Evolutionary conservation across 2,888 invertebrate genomes (phyloP), one percentile per base, ranked within the genome.

Genomic region (Neoaliturus tenellus): DNA sequence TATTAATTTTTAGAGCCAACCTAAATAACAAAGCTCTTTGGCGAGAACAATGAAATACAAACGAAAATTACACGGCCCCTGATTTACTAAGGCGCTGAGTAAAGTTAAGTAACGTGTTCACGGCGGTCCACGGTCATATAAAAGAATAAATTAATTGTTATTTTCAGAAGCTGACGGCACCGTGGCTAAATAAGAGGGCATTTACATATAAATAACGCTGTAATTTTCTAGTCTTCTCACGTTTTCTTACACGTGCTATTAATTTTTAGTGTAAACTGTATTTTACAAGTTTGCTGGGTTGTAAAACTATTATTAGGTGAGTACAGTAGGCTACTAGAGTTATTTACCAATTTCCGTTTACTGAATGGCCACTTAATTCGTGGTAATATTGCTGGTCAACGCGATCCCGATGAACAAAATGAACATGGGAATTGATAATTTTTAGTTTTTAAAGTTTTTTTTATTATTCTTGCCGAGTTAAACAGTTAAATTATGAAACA

Each of bases 91-190:
- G n/a, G 62, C 25, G 62, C n/a, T n/a, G n/a, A n/a, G 62, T 62
- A 12, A 62, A 62, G 23, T 14, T 62, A 28, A 3, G 31, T 28
- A 0, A 1, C 8, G 28, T 55, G 28, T 62, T 62, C 31, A 62
- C 62, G 12, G 12, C 28, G 14, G 3, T 62, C 5, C 28, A 28
- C 17, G 28, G 14, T 62, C 62, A 17, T 62, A 62, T 31, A 62
- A 62, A 62, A 62, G 25, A 62, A 31, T 62, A 62, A 62, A 62
- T 62, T 62, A 62, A 62, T 62, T 31, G 62, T 31, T 62, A 62
- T 62, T 62, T 23, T 31, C 62, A 62, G 62, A 62, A 62, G 14
- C 62, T 62, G 28, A 25, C 31, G 25, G 62, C 62, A 28, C 14
- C 5, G 20, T 51, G 20, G 51, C 20, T 51, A 51, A 51, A 51